A percentile compares a stretch with the other conserved stretches of the same genome.
phyloP scores from a whole-genome alignment of 2,888 invertebrate genomes.

The Chymomyza fuscimana region DNA sequence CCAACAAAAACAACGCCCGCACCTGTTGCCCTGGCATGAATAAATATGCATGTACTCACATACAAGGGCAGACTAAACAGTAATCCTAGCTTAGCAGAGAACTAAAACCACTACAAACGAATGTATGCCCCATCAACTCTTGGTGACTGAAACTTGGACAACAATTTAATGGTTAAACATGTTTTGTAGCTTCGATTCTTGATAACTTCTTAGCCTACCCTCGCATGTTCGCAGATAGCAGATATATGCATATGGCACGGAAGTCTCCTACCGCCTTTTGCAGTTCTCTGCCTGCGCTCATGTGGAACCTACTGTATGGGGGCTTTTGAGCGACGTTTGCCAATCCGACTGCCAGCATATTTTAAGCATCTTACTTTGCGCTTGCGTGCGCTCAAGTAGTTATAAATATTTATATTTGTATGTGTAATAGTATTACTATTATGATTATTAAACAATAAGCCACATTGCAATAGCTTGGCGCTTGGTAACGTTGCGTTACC shows the following conservation, averaged over 20 bases:
- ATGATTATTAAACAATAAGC: constrained; percentile 29
- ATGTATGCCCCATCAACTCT: too few relatives aligned
- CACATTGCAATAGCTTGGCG: constrained; percentile 26
- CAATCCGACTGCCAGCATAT: background rate
- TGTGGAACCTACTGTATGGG: constrained; percentile 1
- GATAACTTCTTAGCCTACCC: too few relatives aligned
- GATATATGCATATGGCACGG: constrained; percentile 2
- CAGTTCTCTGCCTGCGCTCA: background rate
- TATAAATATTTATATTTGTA: constrained; percentile 55
- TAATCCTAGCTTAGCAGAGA: too few relatives aligned
- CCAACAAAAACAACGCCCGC: constrained; percentile 2
- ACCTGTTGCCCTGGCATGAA: constrained; percentile 4
- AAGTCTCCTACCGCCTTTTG: constrained; percentile 12
- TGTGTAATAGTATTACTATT: constrained; percentile 44
- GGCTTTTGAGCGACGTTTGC: background rate
- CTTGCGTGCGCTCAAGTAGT: constrained; percentile 53
- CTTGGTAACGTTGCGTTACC: constrained; percentile 46
- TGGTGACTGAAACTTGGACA: too few relatives aligned
- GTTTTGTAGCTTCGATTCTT: too few relatives aligned
- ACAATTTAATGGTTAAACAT: too few relatives aligned
- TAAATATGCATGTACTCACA: background rate
- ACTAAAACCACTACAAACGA: too few relatives aligned
- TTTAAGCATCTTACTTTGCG: constrained; percentile 29
- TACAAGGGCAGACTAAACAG: too few relatives aligned
- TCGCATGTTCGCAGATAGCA: too few relatives aligned